Conservation (phyloP, 2,888 invertebrate genomes). For the Aradus depressus region DNA sequence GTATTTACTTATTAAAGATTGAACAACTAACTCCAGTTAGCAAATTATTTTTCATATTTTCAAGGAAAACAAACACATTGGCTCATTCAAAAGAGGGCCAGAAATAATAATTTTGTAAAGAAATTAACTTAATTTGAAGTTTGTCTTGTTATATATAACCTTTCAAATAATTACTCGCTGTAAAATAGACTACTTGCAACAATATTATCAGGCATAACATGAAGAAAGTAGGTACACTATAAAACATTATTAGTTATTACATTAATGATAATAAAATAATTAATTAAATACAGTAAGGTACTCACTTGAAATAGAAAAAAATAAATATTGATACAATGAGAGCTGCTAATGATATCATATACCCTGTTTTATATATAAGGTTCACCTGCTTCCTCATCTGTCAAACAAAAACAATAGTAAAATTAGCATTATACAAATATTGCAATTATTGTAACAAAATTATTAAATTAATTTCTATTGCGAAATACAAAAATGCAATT, state of each 20-base stretch:
- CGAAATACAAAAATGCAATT: no score
- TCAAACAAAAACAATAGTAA: slow-evolving; percentile 41
- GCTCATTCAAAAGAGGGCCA: background rate
- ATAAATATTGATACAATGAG: slow-evolving; percentile 65
- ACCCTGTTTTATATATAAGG: slow-evolving; percentile 66
- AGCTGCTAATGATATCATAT: slow-evolving; percentile 64
- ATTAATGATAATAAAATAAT: background rate
- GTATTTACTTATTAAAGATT: no score
- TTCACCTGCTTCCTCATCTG: slow-evolving; percentile 63
- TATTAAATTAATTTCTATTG: no score
- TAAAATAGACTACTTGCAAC: no score
- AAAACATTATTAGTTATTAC: background rate
- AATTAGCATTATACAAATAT: background rate
- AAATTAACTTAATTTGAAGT: no score
- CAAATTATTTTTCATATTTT: no score
- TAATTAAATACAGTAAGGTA: slow-evolving; percentile 31
- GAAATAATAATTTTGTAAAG: no score
- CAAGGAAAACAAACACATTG: background rate
- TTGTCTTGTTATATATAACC: no score
- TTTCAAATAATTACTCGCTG: no score
- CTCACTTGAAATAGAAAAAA: slow-evolving; percentile 71
- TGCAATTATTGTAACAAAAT: no score
- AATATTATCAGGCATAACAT: background rate
- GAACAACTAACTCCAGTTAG: no score
- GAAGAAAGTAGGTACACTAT: background rate